Evolutionary conservation across 2,888 invertebrate species (phyloP).

Genomic region (Schrankia costaestrigalis): DNA sequence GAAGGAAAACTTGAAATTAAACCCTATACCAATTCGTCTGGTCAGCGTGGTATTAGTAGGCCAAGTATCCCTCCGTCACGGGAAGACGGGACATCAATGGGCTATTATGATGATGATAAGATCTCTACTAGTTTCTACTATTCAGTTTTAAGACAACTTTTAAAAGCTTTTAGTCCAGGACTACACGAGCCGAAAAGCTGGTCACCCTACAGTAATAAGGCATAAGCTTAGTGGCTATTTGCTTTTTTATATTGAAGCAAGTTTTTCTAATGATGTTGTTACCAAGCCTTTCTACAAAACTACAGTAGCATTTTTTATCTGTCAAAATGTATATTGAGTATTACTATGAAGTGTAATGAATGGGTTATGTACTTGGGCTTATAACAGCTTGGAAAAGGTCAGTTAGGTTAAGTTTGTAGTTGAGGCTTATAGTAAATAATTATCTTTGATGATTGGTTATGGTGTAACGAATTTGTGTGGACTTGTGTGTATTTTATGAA

Average conservation of each 20-base stretch:
- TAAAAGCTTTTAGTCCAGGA: too few species aligned
- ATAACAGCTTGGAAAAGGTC: conserved; percentile 3
- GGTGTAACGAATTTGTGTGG: too few species aligned
- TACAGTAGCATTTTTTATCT: conserved; percentile 68
- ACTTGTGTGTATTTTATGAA: too few species aligned
- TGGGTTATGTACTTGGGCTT: conserved; percentile 14
- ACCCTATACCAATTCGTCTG: too few species aligned
- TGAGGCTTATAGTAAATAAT: not conserved
- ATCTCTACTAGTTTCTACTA: too few species aligned
- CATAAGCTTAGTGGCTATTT: conserved; percentile 64
- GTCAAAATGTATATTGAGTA: conserved; percentile 44
- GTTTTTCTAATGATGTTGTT: conserved; percentile 64
- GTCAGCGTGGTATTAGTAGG: too few species aligned
- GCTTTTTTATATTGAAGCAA: conserved; percentile 53
- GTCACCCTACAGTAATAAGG: conserved; percentile 52
- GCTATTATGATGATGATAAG: too few species aligned
- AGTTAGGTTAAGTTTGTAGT: conserved; percentile 4
- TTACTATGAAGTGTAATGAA: conserved; percentile 11
- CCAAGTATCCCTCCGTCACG: too few species aligned
- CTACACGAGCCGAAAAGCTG: conserved; percentile 6
- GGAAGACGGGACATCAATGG: too few species aligned
- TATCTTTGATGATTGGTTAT: not conserved
- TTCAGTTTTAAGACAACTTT: too few species aligned
- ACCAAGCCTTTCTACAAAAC: conserved; percentile 24
- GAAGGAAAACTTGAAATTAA: too few species aligned